phyloP scores from a whole-genome alignment of 2,113 vertebrate species.

The Pseudolaguvia tuberculata region DNA sequence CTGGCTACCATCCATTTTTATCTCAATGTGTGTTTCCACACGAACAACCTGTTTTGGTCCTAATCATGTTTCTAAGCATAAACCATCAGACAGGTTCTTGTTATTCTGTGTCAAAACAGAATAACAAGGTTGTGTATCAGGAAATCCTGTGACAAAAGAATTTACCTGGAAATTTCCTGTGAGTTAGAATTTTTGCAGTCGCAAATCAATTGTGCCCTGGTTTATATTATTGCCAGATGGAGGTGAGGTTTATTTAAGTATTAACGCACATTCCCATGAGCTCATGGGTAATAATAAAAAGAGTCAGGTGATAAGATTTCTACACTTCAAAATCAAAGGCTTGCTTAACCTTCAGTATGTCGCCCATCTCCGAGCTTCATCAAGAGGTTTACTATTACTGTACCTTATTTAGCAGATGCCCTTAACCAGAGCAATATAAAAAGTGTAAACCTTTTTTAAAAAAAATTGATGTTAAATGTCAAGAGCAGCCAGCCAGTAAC shows the following conservation, averaged over 20 bases:
- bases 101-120: neutral
- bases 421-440: too few species aligned
- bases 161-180: too few species aligned
- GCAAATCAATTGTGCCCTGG: neutral
- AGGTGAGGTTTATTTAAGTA: constrained; percentile 18
- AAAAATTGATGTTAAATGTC: too few species aligned
- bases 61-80: neutral
- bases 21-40: neutral
- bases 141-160: neutral
- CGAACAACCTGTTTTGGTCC: neutral
- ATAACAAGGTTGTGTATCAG: constrained; percentile 5
- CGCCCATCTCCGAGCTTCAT: too few species aligned
- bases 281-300: constrained; percentile 31
- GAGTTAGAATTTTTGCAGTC: neutral
- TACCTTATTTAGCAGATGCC: constrained; percentile 22
- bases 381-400: constrained; percentile 49
- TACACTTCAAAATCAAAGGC: constrained; percentile 53
- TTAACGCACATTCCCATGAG: constrained; percentile 35
- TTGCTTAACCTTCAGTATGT: constrained; percentile 48
- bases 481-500: too few species aligned
- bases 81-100: neutral
- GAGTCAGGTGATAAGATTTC: constrained; percentile 51
- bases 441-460: too few species aligned
- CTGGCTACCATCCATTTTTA: neutral
- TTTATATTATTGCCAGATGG: constrained; percentile 2